Evolutionary conservation across 2,113 vertebrate genomes (phyloP).

Genomic region (Paracanthobrama guichenoti): DNA sequence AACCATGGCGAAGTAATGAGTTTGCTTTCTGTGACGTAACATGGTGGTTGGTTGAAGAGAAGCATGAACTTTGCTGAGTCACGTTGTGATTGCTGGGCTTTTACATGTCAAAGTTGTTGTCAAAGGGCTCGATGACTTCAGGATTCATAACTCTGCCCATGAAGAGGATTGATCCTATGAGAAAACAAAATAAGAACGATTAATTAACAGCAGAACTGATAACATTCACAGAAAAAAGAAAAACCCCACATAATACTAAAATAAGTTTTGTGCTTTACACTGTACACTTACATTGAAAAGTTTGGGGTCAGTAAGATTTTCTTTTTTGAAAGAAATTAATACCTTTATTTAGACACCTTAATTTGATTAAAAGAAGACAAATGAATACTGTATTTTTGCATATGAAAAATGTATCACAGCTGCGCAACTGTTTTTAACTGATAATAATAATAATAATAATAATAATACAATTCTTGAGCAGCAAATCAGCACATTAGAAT

Average conservation of each 20-base stretch:
- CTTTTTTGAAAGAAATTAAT: background rate
- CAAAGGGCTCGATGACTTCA: conserved; percentile 85
- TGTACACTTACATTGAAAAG: background rate
- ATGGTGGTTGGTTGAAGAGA: conserved; percentile 3
- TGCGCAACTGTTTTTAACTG: background rate
- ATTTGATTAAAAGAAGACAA: background rate
- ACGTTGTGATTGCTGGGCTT: background rate
- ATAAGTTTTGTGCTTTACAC: background rate
- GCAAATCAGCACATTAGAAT: background rate
- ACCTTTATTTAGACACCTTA: background rate
- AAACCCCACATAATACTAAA: no score
- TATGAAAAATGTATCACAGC: background rate
- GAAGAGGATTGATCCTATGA: conserved; percentile 87
- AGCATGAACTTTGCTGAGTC: background rate
- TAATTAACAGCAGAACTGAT: background rate
- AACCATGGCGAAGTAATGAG: conserved; percentile 35
- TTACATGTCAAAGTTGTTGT: conserved; percentile 91
- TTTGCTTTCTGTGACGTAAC: conserved; percentile 23
- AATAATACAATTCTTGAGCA: no score
- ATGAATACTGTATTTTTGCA: background rate
- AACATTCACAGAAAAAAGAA: no score
- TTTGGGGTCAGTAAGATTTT: background rate
- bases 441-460: background rate
- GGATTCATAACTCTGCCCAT: conserved; percentile 98
- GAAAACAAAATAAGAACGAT: conserved; percentile 16